Percentiles rank a stretch among this genome's conserved stretches.
These are phyloP conservation scores for Tetragnatha versicolor DNA, from an alignment of 1,140 invertebrate species.

Conservation along the genomic window DNA sequence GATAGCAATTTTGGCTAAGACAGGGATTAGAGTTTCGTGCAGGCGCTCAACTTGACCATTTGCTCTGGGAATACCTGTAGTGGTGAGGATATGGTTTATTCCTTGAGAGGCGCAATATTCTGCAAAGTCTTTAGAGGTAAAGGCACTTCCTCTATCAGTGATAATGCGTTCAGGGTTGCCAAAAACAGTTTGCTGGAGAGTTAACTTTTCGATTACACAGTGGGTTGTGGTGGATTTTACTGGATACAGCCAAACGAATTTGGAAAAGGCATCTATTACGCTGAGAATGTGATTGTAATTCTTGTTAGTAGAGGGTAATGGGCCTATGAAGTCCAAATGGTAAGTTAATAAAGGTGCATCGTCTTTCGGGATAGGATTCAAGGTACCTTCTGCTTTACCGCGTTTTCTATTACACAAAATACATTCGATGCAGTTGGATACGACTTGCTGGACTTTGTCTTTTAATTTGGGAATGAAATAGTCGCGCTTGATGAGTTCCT, in stretches of 20 bases:
- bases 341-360: too few species aligned
- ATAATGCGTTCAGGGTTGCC: background rate
- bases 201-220: background rate
- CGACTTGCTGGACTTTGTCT: too few species aligned
- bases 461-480: background rate
- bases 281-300: conserved; percentile 15
- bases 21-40: conserved; percentile 6
- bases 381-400: too few species aligned
- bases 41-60: conserved; percentile 37
- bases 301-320: background rate
- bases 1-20: conserved; percentile 3
- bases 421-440: too few species aligned
- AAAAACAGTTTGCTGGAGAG: background rate
- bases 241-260: conserved; percentile 13
- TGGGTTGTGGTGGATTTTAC: background rate
- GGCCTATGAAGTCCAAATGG: too few species aligned
- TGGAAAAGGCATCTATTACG: conserved; percentile 1
- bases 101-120: conserved; percentile 46
- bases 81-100: conserved; percentile 55
- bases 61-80: conserved; percentile 8
- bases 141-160: background rate
- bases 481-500: too few species aligned
- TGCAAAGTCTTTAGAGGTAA: conserved; percentile 7
- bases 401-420: too few species aligned
- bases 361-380: too few species aligned